These are phyloP conservation scores for Lasioglossum malachurum DNA, from an alignment of 2,888 invertebrate genomes.

Conservation along the genomic window DNA sequence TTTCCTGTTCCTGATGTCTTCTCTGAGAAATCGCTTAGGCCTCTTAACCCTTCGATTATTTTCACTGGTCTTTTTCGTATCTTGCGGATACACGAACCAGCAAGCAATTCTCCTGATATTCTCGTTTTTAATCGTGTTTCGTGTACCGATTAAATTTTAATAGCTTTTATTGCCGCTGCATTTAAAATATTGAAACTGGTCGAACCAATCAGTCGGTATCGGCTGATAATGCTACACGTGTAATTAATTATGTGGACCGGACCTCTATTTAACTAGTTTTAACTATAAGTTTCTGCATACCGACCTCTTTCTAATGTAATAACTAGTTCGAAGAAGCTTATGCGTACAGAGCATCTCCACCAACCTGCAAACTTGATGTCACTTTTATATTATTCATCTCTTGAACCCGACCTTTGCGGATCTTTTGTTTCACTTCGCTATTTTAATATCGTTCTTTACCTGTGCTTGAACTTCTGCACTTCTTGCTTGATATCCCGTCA, in stretches of 20 bases:
- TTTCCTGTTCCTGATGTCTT: background rate
- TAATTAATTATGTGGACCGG: background rate
- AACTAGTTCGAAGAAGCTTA: background rate
- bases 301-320: background rate
- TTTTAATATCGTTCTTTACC: background rate
- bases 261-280: background rate
- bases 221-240: background rate
- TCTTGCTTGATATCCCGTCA: background rate
- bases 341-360: background rate
- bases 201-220: background rate
- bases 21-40: background rate
- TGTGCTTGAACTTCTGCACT: background rate
- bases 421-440: background rate
- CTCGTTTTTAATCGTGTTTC: background rate
- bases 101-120: background rate
- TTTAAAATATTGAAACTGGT: background rate
- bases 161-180: too few species aligned
- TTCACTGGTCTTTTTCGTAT: background rate
- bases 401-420: background rate
- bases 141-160: background rate
- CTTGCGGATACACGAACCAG: background rate
- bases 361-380: background rate
- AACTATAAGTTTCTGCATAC: background rate
- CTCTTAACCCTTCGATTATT: background rate
- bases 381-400: background rate